phyloP scores from a whole-genome alignment of 2,888 invertebrate genomes.

The Holacanthella duospinosa region DNA sequence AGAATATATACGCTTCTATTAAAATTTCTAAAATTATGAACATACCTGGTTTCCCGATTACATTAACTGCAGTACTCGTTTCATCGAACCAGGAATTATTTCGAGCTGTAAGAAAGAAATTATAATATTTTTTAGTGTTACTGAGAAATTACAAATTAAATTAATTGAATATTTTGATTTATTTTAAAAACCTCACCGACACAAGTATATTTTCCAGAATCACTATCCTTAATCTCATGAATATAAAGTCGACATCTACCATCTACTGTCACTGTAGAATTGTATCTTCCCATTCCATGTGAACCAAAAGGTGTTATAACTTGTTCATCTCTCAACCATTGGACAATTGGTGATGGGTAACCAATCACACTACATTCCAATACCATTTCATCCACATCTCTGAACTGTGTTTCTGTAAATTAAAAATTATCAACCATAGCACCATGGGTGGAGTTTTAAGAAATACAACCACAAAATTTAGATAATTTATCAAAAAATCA shows the following conservation, averaged over 20 bases:
- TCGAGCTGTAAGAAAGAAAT: background rate
- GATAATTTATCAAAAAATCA: slow-evolving; percentile 12
- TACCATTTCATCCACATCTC: slow-evolving; percentile 16
- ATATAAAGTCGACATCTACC: slow-evolving; percentile 14
- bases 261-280: slow-evolving; percentile 8
- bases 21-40: no score
- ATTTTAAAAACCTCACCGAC: background rate
- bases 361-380: slow-evolving; percentile 18
- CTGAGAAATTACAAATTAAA: no score
- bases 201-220: slow-evolving; percentile 14
- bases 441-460: slow-evolving; percentile 13
- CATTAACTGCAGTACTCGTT: background rate
- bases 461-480: slow-evolving; percentile 16
- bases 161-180: background rate
- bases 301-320: slow-evolving; percentile 8
- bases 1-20: background rate
- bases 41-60: background rate
- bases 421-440: slow-evolving; percentile 8
- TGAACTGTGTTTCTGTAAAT: slow-evolving; percentile 8
- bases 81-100: slow-evolving; percentile 9
- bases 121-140: background rate
- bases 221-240: slow-evolving; percentile 10
- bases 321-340: slow-evolving; percentile 15
- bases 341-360: slow-evolving; percentile 13
- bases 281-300: slow-evolving; percentile 5